A percentile compares a stretch with the other conserved stretches of the same genome.
Evolutionary conservation across 2,113 vertebrate species (phyloP).

Genomic region (Brachionichthys hirsutus): DNA sequence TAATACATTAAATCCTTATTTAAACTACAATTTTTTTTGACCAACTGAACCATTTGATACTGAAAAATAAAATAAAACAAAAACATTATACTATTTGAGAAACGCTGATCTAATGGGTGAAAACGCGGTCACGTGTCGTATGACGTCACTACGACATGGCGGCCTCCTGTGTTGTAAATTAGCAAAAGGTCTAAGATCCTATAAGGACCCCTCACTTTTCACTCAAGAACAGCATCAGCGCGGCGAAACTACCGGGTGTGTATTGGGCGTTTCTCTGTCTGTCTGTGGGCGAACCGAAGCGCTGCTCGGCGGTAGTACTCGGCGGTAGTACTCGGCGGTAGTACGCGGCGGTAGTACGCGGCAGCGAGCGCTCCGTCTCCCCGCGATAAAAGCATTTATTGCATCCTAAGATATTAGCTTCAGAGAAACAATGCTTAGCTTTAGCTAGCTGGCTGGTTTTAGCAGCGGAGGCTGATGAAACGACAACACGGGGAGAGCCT

Average conservation of each 20-base stretch:
- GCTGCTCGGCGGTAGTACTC: slow-evolving; percentile 15
- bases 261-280: slow-evolving; percentile 26
- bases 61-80: too few species aligned
- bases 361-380: slow-evolving; percentile 1
- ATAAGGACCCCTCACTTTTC: slow-evolving; percentile 17
- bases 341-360: too few species aligned
- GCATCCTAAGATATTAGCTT: background rate
- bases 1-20: too few species aligned
- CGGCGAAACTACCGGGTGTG: slow-evolving; percentile 52
- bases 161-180: slow-evolving; percentile 72
- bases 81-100: too few species aligned
- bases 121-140: slow-evolving; percentile 60
- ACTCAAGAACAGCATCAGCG: slow-evolving; percentile 10
- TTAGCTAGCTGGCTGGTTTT: background rate
- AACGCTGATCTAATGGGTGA: slow-evolving; percentile 71
- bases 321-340: too few species aligned
- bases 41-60: too few species aligned
- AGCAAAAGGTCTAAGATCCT: slow-evolving; percentile 64
- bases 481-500: slow-evolving; percentile 61
- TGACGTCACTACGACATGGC: slow-evolving; percentile 76
- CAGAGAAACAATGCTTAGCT: background rate
- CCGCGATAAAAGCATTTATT: background rate
- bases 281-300: background rate
- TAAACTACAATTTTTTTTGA: too few species aligned
- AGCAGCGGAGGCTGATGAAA: background rate